Conservation (phyloP, 2,888 invertebrate species). For the Odontomyia ornata region DNA sequence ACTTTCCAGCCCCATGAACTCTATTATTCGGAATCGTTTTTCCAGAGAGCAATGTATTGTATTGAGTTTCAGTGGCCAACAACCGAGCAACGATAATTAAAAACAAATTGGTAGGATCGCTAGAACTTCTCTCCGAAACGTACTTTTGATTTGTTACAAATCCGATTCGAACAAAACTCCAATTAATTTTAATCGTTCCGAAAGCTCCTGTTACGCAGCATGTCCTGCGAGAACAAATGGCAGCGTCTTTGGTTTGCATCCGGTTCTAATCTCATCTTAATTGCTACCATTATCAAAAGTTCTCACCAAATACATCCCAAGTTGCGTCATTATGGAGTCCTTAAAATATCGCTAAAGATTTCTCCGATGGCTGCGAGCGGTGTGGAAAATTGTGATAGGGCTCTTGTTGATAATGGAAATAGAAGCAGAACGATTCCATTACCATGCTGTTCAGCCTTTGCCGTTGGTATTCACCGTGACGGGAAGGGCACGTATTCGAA, state of each 20-base stretch:
- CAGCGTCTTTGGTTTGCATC: not conserved
- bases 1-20: no score
- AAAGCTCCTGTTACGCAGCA: no score
- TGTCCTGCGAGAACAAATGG: no score
- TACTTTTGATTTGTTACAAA: not conserved
- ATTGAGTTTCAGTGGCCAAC: no score
- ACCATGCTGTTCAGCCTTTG: not conserved
- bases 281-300: not conserved
- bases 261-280: slow-evolving; percentile 2
- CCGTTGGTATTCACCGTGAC: not conserved
- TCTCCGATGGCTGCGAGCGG: not conserved
- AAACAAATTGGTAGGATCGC: no score
- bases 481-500: not conserved
- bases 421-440: not conserved
- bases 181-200: slow-evolving; percentile 5
- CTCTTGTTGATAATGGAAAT: no score
- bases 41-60: no score
- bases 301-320: not conserved
- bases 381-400: no score
- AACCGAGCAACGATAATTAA: no score
- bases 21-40: no score
- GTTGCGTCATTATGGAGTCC: not conserved
- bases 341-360: not conserved
- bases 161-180: not conserved
- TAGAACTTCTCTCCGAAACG: not conserved